Conservation (phyloP, 1,140 invertebrate genomes). For the Eriosoma lanigerum region DNA sequence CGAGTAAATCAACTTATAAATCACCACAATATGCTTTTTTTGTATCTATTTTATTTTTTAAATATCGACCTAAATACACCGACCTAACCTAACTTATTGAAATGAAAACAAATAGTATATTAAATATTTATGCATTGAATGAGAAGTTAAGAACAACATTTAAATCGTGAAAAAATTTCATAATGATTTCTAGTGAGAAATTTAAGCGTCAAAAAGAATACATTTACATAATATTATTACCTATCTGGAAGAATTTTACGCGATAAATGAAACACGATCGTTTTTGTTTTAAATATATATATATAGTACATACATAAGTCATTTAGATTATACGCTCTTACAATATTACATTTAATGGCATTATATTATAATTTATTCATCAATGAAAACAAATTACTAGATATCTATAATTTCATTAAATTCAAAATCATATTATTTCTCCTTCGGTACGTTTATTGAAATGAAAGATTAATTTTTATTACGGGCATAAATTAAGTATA, state of each 20-base stretch:
- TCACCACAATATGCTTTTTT: too few species aligned
- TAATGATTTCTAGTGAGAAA: background rate
- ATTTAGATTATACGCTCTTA: background rate
- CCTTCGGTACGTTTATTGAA: background rate
- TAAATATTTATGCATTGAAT: background rate
- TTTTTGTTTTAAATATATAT: too few species aligned
- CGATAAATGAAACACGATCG: constrained; percentile 1
- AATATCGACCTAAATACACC: background rate
- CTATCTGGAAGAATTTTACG: background rate
- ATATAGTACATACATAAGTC: too few species aligned
- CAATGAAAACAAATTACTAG: background rate
- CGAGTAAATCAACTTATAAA: background rate
- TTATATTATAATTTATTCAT: constrained; percentile 1
- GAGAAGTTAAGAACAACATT: background rate
- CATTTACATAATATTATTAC: background rate
- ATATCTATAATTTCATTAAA: constrained; percentile 6
- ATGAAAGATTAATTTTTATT: background rate
- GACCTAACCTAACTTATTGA: background rate
- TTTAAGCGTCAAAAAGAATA: background rate
- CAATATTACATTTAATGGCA: background rate
- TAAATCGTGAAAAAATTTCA: background rate
- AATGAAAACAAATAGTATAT: background rate
- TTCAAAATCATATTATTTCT: background rate
- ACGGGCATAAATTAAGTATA: background rate
- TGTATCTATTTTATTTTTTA: too few species aligned